phyloP scores from a whole-genome alignment of 2,113 vertebrate species.

The Cyphomyrus plagiostoma region DNA sequence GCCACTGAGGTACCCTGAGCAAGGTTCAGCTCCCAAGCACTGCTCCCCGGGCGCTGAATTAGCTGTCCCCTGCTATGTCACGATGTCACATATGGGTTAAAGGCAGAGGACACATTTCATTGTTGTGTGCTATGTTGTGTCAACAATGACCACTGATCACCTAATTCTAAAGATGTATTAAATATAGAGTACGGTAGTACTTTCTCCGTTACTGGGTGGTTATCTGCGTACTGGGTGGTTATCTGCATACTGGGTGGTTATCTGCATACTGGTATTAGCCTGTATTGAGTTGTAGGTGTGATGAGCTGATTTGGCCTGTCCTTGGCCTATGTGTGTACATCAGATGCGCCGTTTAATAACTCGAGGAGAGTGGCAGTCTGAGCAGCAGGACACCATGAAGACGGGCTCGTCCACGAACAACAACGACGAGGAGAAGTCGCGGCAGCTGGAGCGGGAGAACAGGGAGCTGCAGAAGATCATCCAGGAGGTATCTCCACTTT shows the following conservation, averaged over 20 bases:
- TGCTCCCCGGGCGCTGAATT: too few species aligned
- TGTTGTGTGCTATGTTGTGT: too few species aligned
- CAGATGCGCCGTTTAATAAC: slow-evolving; percentile 92
- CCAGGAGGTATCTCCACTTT: slow-evolving; percentile 66
- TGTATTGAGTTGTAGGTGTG: background rate
- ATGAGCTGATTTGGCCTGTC: background rate
- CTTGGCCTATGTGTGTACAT: background rate
- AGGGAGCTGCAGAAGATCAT: slow-evolving; percentile 90
- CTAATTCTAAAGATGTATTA: background rate
- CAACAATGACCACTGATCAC: too few species aligned
- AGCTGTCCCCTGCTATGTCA: too few species aligned
- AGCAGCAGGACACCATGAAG: slow-evolving; percentile 95
- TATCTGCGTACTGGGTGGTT: background rate
- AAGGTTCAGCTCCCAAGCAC: too few species aligned
- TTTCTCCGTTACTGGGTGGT: background rate
- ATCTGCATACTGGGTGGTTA: background rate
- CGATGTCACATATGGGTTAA: too few species aligned
- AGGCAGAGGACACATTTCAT: too few species aligned
- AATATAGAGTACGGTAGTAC: background rate
- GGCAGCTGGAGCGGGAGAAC: slow-evolving; percentile 89
- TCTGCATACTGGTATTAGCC: background rate
- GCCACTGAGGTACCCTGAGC: too few species aligned
- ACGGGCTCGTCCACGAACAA: slow-evolving; percentile 93
- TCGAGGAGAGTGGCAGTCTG: slow-evolving; percentile 91
- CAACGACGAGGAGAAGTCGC: slow-evolving; percentile 90